Evolutionary conservation across 2,888 invertebrate species (phyloP), one percentile per base, ranked within the genome.

Genomic region (Cylindroiulus punctatus): DNA sequence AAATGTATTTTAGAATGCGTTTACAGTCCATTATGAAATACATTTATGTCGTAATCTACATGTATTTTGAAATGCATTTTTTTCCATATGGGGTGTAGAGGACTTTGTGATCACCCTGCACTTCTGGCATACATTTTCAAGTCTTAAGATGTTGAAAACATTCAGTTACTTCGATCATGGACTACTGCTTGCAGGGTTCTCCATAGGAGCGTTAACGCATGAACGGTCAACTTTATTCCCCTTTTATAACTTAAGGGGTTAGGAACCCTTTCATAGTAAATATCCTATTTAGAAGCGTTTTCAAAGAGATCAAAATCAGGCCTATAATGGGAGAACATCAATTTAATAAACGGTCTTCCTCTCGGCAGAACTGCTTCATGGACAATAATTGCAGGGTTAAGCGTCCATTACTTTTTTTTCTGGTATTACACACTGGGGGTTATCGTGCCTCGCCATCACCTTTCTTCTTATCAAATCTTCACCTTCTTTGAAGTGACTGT

Each of bases 331-430:
- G 76, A 76, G 76, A 76, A 76, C 76, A 76, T 76, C 76, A 76
- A 76, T 76, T 76, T 76, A 76, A 76, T 76, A 76, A 76, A 76
- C 76, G 76, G 76, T 76, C 76, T 76, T 76, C 76, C 76, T 76
- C 76, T 76, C 22, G 30, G 76, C 76, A 76, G 30, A 76, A 76
- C 76, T 76, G 76, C 76, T 76, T 76, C 76, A 76, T 76, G 76
- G 76, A 76, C 76, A 76, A 76, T 76, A 76, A 76, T 76, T 76
- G 76, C 76, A 76, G 76, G 76, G 76, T 76, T 76, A 76, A 76
- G 76, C 76, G 30, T 22, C 76, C 76, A 76, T 76, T 76, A 76
- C 76, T 76, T 76, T 76, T 76, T 76, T 76, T 76, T 65, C 76
- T 76, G 76, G 76, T 76, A 76, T 76, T 76, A 76, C 76, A 76